Evolutionary conservation across 1,140 invertebrate genomes (phyloP).

Genomic region (Drosophila burlai): DNA sequence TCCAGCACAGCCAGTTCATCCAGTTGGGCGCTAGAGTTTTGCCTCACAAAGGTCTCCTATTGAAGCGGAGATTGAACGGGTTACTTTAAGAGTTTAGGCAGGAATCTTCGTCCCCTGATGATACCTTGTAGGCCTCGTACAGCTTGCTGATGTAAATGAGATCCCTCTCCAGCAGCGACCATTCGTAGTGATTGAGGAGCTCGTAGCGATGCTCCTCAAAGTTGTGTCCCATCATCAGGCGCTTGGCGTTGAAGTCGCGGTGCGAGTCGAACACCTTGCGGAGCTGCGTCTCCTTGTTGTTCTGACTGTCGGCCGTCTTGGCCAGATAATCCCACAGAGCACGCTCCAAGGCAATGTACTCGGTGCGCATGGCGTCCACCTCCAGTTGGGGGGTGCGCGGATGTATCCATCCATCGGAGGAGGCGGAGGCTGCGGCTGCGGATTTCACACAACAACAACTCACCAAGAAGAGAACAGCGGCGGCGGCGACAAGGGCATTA

Average conservation of each 20-base stretch:
- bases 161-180: conserved; percentile 73
- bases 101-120: background rate
- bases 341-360: conserved; percentile 85
- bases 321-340: conserved; percentile 73
- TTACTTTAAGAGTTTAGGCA: background rate
- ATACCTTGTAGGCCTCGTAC: conserved; percentile 73
- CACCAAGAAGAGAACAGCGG: conserved; percentile 15
- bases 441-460: conserved; percentile 18
- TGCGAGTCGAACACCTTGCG: conserved; percentile 76
- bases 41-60: conserved; percentile 33
- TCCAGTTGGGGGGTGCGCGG: conserved; percentile 31
- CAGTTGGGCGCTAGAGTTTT: conserved; percentile 47
- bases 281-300: conserved; percentile 67
- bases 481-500: conserved; percentile 13
- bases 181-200: conserved; percentile 76
- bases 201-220: conserved; percentile 62
- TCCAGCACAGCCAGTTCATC: conserved; percentile 87
- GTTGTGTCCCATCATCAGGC: conserved; percentile 39
- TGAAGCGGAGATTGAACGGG: background rate
- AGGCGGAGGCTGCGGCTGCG: background rate
- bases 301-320: conserved; percentile 59
- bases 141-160: conserved; percentile 65
- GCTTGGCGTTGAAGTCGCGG: conserved; percentile 55
- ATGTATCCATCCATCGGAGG: conserved; percentile 14
- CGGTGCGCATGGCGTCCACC: conserved; percentile 87